Percentiles rank a stretch among this genome's conserved stretches.
Conservation (phyloP, 2,113 vertebrate species). For the Chlorocebus sabaeus region DNA sequence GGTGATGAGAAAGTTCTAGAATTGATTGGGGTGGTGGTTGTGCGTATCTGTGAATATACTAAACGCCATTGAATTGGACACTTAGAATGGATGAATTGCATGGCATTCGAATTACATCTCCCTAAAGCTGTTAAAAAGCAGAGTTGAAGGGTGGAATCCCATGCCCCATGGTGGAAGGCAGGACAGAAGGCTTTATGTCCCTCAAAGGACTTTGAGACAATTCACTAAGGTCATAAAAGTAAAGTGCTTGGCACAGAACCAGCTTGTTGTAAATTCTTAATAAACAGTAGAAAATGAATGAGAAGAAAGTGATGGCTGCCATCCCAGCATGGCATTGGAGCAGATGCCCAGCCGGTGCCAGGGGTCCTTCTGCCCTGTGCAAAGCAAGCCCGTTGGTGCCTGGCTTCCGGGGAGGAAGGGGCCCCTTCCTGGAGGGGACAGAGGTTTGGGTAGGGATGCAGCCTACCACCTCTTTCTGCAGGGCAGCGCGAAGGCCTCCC, state of each 20-base stretch:
- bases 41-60: not conserved
- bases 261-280: not conserved
- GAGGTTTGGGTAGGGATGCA: too few relatives aligned
- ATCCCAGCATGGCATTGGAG: not conserved
- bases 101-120: not conserved
- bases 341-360: accelerated
- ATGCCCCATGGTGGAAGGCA: not conserved
- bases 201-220: not conserved
- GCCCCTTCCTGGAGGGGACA: not conserved
- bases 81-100: accelerated
- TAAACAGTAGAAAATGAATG: not conserved
- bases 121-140: not conserved
- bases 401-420: not conserved
- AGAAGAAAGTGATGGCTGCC: accelerated
- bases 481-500: not conserved
- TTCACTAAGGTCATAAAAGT: accelerated
- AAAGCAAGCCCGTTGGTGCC: not conserved
- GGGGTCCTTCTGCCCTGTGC: not conserved
- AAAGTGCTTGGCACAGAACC: accelerated
- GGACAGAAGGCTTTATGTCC: not conserved
- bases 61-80: not conserved
- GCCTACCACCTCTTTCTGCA: not conserved
- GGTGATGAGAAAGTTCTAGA: not conserved
- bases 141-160: not conserved
- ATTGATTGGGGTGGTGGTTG: too few relatives aligned